Conservation (phyloP, 2,888 invertebrate genomes). For the Drosophila paracracens region DNA sequence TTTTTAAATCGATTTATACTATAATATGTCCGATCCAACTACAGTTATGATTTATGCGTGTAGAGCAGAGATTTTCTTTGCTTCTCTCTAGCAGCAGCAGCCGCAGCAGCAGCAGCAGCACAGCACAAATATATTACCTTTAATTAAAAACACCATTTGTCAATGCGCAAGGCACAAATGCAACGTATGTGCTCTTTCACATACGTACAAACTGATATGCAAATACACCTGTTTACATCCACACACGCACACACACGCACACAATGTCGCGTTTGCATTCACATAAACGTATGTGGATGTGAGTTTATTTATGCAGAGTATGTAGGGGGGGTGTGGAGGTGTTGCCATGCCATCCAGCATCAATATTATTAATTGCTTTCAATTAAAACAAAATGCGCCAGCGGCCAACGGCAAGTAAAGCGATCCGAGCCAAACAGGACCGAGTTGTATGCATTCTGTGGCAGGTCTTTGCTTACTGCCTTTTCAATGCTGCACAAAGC, state of each 20-base stretch:
- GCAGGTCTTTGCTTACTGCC: not conserved
- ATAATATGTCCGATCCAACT: not conserved
- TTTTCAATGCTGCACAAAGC: not conserved
- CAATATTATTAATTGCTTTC: slow-evolving; percentile 71
- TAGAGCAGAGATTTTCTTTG: slow-evolving; percentile 37
- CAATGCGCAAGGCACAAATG: slow-evolving; percentile 31
- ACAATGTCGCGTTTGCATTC: too few relatives aligned
- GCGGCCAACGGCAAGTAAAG: not conserved
- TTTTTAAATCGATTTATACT: slow-evolving; percentile 1
- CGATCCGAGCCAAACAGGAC: not conserved
- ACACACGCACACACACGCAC: not conserved
- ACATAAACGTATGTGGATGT: slow-evolving; percentile 23
- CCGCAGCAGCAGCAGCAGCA: slow-evolving; percentile 31
- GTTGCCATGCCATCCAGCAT: slow-evolving; percentile 30
- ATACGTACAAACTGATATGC: not conserved
- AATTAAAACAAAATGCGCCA: slow-evolving; percentile 55
- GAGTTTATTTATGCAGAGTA: slow-evolving; percentile 2
- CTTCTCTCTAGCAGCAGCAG: slow-evolving; percentile 35
- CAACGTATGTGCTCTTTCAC: slow-evolving; percentile 1
- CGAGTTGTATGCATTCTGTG: not conserved
- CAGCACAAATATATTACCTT: slow-evolving; percentile 64
- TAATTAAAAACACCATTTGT: slow-evolving; percentile 67
- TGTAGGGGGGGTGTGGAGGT: slow-evolving; percentile 4
- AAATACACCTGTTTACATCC: slow-evolving; percentile 4
- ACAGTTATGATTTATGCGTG: slow-evolving; percentile 14